phyloP scores from a whole-genome alignment of 1,140 invertebrate genomes.

The Eufriesea mexicana region DNA sequence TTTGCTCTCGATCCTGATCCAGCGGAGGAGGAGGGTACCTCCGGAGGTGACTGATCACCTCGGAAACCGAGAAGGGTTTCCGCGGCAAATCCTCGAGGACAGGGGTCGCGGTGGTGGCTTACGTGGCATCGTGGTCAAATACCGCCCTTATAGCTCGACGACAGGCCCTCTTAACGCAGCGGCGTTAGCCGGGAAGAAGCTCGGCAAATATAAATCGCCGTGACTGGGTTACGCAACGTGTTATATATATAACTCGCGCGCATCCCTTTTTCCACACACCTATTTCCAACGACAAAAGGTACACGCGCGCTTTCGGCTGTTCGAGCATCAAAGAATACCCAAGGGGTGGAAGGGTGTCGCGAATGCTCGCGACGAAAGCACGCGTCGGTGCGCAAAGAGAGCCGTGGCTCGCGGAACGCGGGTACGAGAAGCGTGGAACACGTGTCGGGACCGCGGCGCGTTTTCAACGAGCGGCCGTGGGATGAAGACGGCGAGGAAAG shows the following conservation, averaged over 20 bases:
- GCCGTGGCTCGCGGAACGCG: slow-evolving; percentile 4
- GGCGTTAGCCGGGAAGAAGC: not conserved
- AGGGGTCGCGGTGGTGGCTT: slow-evolving; percentile 66
- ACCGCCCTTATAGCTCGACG: slow-evolving; percentile 49
- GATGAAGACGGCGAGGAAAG: slow-evolving; percentile 18
- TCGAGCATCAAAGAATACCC: slow-evolving; percentile 37
- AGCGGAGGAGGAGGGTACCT: slow-evolving; percentile 38
- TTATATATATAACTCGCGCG: not conserved
- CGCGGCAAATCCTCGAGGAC: slow-evolving; percentile 69
- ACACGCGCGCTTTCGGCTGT: not conserved
- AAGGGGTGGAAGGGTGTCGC: not conserved
- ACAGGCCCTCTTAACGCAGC: slow-evolving; percentile 28
- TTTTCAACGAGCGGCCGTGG: slow-evolving; percentile 6
- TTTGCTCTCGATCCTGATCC: slow-evolving; percentile 62
- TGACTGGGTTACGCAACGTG: not conserved
- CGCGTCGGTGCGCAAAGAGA: not conserved
- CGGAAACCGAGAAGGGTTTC: slow-evolving; percentile 64
- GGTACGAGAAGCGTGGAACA: slow-evolving; percentile 37
- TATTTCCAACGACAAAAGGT: slow-evolving; percentile 2
- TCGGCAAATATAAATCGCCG: slow-evolving; percentile 22
- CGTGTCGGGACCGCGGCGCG: slow-evolving; percentile 41
- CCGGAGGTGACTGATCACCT: slow-evolving; percentile 65
- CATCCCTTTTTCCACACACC: not conserved
- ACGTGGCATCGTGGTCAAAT: slow-evolving; percentile 46
- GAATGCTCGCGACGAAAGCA: slow-evolving; percentile 15